Percentiles rank a stretch among this genome's conserved stretches.
These are phyloP conservation scores for Scatophagus argus DNA, from an alignment of 2,113 vertebrate genomes.

Conservation along the genomic window DNA sequence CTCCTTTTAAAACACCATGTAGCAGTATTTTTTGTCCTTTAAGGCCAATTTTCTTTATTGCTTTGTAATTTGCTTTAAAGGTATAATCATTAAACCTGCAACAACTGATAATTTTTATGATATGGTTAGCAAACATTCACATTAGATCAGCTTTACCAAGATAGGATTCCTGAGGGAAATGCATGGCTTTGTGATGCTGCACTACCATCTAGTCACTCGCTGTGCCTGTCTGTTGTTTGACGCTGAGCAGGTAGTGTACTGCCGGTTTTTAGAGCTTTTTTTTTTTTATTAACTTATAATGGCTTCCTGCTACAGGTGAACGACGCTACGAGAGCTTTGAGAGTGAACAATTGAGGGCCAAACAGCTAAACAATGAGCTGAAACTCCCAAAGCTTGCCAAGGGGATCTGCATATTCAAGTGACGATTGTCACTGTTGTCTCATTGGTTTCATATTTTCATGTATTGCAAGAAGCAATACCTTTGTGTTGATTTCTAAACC, in stretches of 20 bases:
- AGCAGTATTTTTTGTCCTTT: neutral
- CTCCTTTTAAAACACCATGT: neutral
- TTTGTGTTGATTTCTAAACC: slow-evolving; percentile 7
- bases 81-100: neutral
- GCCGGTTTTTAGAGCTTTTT: neutral
- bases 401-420: neutral
- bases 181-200: neutral
- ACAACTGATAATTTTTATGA: neutral
- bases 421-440: neutral
- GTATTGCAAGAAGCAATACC: neutral
- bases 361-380: neutral
- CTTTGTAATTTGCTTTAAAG: neutral
- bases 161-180: neutral
- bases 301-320: neutral
- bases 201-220: too few relatives aligned
- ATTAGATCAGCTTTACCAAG: too few relatives aligned
- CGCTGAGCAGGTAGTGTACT: neutral
- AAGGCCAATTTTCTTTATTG: neutral
- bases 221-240: neutral
- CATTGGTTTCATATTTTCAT: neutral
- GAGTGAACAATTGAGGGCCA: neutral
- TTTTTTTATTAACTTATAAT: too few relatives aligned
- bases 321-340: neutral
- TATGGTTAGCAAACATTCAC: neutral
- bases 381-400: neutral